Base-by-base conservation (phyloP, 2,797 vertebrate genomes). In the Podargus strigoides region DNA sequence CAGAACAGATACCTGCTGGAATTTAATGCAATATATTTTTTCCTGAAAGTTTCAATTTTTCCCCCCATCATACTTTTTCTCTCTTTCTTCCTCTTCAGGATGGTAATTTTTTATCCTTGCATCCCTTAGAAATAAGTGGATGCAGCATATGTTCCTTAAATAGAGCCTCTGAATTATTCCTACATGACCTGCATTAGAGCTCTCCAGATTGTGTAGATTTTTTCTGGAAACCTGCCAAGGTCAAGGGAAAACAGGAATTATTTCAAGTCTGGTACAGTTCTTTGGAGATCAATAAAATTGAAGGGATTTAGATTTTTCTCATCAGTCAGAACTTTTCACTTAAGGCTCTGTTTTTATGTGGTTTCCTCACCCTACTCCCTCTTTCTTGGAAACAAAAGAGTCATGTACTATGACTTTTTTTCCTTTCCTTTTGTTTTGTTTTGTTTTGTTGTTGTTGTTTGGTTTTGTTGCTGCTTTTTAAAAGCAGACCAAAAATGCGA, bases 121-220 rank as follows among this genome's bases (percentile, higher is more conserved):
- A 0, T 74, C 44, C 83, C 30, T 74, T 77, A 58, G 58, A 80
- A 88, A 46, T 76, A 88, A 90, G 46, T 41, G 47, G 23, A 94
- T 94, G 19, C 37, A 84, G 67, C 24, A 42, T 56, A 74, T 59
- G 41, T 63, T 93, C 74, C 63, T 94, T 94, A 93, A 95, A 87
- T 52, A 94, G 53, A 89, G 8, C 17, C 28, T 36, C 59, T 78
- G 37, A 84, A 76, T 81, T 76, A 77, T 85, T 90, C 76, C 59
- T 88, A 53, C 28, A 77, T 59, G 56, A 73, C 41, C 73, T 67
- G 46, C 69, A 77, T 81, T 49, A 70, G 21, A 92, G 12, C 27
- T 91, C 42, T 84, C 60, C 74, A 82, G 52, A 85, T 62, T 87
- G n/a, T 64, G 41, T 10, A 80, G 37, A 2, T 68, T 73, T 78